A percentile compares a stretch with the other conserved stretches of the same genome.
Evolutionary conservation across 1,140 invertebrate species (phyloP).

Genomic region (Aphelinus certus): DNA sequence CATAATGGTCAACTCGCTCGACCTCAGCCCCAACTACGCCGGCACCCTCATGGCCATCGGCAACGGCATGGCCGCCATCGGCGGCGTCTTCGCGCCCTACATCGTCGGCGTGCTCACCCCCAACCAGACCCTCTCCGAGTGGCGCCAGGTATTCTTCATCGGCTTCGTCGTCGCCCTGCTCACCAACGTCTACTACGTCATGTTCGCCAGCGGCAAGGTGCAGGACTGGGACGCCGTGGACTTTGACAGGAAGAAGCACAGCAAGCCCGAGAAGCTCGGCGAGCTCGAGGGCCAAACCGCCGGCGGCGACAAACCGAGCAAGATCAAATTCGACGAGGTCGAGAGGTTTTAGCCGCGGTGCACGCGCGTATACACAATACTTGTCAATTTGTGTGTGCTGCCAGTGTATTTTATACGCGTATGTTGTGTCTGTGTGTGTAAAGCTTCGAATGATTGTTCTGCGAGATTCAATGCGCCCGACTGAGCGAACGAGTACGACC

Average conservation of each 20-base stretch:
- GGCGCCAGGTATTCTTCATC: slow-evolving; percentile 28
- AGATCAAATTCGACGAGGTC: too few species aligned
- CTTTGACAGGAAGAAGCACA: background rate
- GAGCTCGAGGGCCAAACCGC: too few species aligned
- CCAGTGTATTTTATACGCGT: slow-evolving; percentile 21
- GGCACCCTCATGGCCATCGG: slow-evolving; percentile 68
- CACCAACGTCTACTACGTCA: background rate
- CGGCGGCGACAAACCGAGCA: too few species aligned
- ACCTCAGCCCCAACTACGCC: slow-evolving; percentile 67
- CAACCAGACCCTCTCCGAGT: slow-evolving; percentile 64
- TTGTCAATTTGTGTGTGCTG: too few species aligned
- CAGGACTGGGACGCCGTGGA: slow-evolving; percentile 23
- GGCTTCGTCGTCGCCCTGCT: background rate
- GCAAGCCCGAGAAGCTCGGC: too few species aligned
- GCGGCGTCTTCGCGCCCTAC: slow-evolving; percentile 68
- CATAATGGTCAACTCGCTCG: slow-evolving; percentile 62
- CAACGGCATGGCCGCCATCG: slow-evolving; percentile 67
- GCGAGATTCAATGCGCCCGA: too few species aligned
- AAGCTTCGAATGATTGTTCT: slow-evolving; percentile 42
- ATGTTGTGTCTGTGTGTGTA: slow-evolving; percentile 32
- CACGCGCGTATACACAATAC: too few species aligned
- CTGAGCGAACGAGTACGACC: too few species aligned
- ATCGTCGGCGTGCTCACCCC: slow-evolving; percentile 64
- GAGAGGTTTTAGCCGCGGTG: too few species aligned
- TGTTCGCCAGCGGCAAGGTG: background rate